phyloP scores from a whole-genome alignment of 2,888 invertebrate genomes.

The Ophioninae sp. region DNA sequence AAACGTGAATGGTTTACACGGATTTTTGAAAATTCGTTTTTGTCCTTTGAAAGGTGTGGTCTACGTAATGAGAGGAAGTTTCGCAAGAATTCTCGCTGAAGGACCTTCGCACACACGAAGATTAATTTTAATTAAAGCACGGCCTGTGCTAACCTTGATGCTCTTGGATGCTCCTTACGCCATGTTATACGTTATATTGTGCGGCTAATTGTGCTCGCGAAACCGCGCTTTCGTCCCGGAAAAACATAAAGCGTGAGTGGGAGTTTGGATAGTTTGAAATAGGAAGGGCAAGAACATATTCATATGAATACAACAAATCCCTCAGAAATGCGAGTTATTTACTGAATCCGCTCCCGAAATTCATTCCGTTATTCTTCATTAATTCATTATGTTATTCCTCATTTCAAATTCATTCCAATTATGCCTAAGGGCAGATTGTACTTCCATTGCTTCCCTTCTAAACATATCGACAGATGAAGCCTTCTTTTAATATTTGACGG shows the following conservation, averaged over 20 bases:
- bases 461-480: no score
- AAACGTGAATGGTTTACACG: neutral
- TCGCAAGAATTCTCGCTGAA: slow-evolving; percentile 30
- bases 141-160: slow-evolving; percentile 49
- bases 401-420: no score
- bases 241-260: slow-evolving; percentile 51
- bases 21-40: neutral
- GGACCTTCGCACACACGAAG: slow-evolving; percentile 31
- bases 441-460: no score
- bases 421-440: no score
- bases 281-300: slow-evolving; percentile 9
- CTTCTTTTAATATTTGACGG: no score
- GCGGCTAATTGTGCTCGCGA: slow-evolving; percentile 61
- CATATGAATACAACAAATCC: no score
- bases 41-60: neutral
- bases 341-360: no score
- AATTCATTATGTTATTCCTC: no score
- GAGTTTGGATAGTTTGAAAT: slow-evolving; percentile 16
- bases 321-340: no score
- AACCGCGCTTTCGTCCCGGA: slow-evolving; percentile 36
- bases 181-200: slow-evolving; percentile 51
- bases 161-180: slow-evolving; percentile 28
- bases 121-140: slow-evolving; percentile 64
- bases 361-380: no score
- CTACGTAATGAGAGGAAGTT: slow-evolving; percentile 8